Evolutionary conservation across 2,113 vertebrate genomes (phyloP).

Genomic region (Xenopus tropicalis): UCB_Xtro_10.0 CM004445.2:20460501-20461000

Average conservation of each 20-base stretch:
- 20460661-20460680: conserved; percentile 78
- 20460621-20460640: conserved; percentile 32
- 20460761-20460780: conserved; percentile 61
- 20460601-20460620: background rate
- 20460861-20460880: conserved; percentile 74
- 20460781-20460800: conserved; percentile 62
- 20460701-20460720: conserved; percentile 57
- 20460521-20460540: too few relatives aligned
- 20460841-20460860: conserved; percentile 93
- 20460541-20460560: background rate
- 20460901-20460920: conserved; percentile 94
- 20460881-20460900: conserved; percentile 83
- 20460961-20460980: conserved; percentile 97
- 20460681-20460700: conserved; percentile 78
- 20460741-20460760: conserved; percentile 69
- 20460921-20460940: conserved; percentile 94
- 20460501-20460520: too few relatives aligned
- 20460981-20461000: conserved; percentile 69
- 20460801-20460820: conserved; percentile 80
- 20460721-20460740: conserved; percentile 63
- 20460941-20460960: conserved; percentile 92
- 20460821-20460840: conserved; percentile 94
- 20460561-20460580: background rate
- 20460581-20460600: background rate
- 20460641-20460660: conserved; percentile 41